Percentiles rank a stretch among this genome's conserved stretches.
Evolutionary conservation across 2,113 vertebrate genomes (phyloP).

Genomic region (Phyllostomus discolor): DNA sequence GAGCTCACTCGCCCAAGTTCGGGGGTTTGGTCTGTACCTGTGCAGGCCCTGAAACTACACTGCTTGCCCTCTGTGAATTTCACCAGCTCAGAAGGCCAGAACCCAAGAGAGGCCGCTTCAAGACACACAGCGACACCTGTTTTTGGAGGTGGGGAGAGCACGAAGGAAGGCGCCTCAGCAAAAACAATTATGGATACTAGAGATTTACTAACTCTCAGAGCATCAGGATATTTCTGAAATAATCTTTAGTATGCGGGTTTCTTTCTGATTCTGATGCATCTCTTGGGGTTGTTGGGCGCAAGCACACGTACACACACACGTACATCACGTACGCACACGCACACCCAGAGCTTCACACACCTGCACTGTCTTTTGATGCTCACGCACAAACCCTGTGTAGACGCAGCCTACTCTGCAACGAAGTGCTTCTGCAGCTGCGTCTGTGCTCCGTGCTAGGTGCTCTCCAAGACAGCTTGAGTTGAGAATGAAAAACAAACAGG

Average conservation of each 20-base stretch:
- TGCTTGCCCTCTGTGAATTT: neutral
- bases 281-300: neutral
- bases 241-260: neutral
- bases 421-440: neutral
- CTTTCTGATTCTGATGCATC: neutral
- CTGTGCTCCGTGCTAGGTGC: neutral
- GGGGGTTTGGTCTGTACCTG: neutral
- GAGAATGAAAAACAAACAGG: neutral
- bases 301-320: constrained; percentile 23
- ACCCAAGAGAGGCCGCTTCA: neutral
- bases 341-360: neutral
- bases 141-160: neutral
- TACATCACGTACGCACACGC: constrained; percentile 43
- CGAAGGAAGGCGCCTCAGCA: neutral
- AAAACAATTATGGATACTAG: neutral
- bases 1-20: neutral
- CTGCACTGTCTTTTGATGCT: neutral
- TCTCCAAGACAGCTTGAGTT: neutral
- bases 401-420: neutral
- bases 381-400: neutral
- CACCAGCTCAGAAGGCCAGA: neutral
- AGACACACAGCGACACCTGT: neutral
- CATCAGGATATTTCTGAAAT: constrained; percentile 44
- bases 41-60: neutral
- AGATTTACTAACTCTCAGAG: constrained; percentile 16